phyloP scores from a whole-genome alignment of 2,888 invertebrate genomes.

The Steinernema hermaphroditum region DNA sequence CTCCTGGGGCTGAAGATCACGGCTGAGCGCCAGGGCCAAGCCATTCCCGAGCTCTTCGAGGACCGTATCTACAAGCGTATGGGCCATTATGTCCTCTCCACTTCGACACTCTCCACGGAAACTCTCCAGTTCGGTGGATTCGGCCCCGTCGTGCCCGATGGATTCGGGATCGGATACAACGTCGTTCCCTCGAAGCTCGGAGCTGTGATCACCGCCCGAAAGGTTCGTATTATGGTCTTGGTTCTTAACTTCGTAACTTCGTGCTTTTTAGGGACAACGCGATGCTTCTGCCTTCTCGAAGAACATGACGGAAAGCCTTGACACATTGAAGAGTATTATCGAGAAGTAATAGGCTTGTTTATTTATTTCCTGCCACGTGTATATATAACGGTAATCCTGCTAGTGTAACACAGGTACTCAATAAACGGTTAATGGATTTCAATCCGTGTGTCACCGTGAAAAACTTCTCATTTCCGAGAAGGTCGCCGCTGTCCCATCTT shows the following conservation, averaged over 20 bases:
- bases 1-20: conserved; percentile 82
- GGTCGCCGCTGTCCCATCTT: too few species aligned
- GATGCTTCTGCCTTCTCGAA: conserved; percentile 1
- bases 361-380: neutral
- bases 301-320: conserved; percentile 18
- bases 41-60: conserved; percentile 48
- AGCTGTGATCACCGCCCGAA: conserved; percentile 78
- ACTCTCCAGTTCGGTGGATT: conserved; percentile 86
- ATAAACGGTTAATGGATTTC: neutral
- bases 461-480: neutral
- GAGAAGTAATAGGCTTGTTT: conserved; percentile 7
- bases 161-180: conserved; percentile 88
- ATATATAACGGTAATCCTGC: neutral
- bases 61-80: conserved; percentile 78
- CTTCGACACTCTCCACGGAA: conserved; percentile 80
- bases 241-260: too few species aligned
- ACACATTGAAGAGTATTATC: conserved; percentile 9
- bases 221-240: too few species aligned
- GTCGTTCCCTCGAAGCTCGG: conserved; percentile 83
- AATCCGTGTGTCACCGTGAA: neutral
- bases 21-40: conserved; percentile 69
- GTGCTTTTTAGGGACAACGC: conserved; percentile 52
- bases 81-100: conserved; percentile 88
- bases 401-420: neutral
- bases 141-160: conserved; percentile 86